Conservation (phyloP, 2,797 vertebrate species). For the Micropoecilia bifurca region DNA sequence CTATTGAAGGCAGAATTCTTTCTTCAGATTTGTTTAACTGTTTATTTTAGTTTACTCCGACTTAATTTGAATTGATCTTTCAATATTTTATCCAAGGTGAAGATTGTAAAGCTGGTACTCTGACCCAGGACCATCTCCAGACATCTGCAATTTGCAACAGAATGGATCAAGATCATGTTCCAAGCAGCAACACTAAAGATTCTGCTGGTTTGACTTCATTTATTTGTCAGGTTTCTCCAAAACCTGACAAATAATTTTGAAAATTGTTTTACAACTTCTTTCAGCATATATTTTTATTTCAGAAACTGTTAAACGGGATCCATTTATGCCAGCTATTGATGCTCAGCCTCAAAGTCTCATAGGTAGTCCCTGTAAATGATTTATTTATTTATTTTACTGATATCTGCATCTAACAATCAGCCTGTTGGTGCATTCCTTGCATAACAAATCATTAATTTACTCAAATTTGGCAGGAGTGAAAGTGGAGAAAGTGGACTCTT, state of each 20-base stretch:
- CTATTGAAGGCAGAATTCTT: neutral
- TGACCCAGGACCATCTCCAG: neutral
- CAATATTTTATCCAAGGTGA: neutral
- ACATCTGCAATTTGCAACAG: neutral
- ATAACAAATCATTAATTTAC: neutral
- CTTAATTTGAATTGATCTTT: neutral
- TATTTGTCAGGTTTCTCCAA: neutral
- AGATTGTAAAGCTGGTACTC: neutral
- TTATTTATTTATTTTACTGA: too few species aligned
- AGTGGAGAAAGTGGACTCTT: neutral
- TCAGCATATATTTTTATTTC: neutral
- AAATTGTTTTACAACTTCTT: neutral
- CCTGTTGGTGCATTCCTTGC: neutral
- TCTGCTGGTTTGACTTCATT: neutral
- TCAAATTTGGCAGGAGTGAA: neutral
- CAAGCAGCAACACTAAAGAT: neutral
- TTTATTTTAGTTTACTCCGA: neutral
- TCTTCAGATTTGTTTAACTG: neutral
- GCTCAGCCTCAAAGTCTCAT: neutral
- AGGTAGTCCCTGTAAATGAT: constrained; percentile 9
- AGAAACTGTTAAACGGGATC: constrained; percentile 19
- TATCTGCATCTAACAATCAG: fast-evolving
- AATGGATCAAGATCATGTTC: neutral
- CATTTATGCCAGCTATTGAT: neutral
- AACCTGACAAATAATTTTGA: too few species aligned